These are phyloP conservation scores for Gerosis bhagava DNA, from an alignment of 2,888 invertebrate genomes.

Conservation along the genomic window DNA sequence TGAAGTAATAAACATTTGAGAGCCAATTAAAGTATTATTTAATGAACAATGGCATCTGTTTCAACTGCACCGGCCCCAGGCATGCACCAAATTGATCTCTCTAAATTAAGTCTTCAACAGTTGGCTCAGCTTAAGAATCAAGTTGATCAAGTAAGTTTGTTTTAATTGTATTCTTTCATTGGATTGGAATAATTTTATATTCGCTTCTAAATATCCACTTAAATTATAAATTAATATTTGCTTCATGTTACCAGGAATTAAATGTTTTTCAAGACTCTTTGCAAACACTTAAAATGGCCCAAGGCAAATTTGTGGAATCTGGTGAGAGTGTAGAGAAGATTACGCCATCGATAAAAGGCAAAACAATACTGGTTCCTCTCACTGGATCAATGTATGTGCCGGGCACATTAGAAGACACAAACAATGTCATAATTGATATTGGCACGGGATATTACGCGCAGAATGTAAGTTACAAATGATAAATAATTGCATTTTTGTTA, in stretches of 20 bases:
- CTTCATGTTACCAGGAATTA: slow-evolving; percentile 90
- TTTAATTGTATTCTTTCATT: too few relatives aligned
- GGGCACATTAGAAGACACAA: slow-evolving; percentile 91
- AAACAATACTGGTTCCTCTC: slow-evolving; percentile 94
- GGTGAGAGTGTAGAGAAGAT: slow-evolving; percentile 92
- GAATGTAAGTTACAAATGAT: slow-evolving; percentile 91
- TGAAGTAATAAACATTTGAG: background rate
- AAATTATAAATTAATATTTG: too few relatives aligned
- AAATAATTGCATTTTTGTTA: too few relatives aligned
- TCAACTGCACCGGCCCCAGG: slow-evolving; percentile 84
- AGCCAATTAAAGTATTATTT: slow-evolving; percentile 11
- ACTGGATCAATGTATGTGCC: slow-evolving; percentile 99
- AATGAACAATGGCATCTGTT: slow-evolving; percentile 80
- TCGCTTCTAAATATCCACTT: too few relatives aligned
- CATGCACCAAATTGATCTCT: slow-evolving; percentile 90
- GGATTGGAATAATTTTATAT: too few relatives aligned
- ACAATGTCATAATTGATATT: slow-evolving; percentile 96
- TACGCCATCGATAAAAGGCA: slow-evolving; percentile 88
- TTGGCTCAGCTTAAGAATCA: slow-evolving; percentile 93
- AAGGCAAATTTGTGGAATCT: slow-evolving; percentile 94
- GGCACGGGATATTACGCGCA: slow-evolving; percentile 98
- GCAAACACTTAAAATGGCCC: slow-evolving; percentile 94
- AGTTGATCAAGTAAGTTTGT: slow-evolving; percentile 90
- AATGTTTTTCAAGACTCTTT: slow-evolving; percentile 95
- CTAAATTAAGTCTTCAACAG: slow-evolving; percentile 90